phyloP scores from a whole-genome alignment of 35 echinoderm and acorn worm species.

The Amphiura filiformis region DNA sequence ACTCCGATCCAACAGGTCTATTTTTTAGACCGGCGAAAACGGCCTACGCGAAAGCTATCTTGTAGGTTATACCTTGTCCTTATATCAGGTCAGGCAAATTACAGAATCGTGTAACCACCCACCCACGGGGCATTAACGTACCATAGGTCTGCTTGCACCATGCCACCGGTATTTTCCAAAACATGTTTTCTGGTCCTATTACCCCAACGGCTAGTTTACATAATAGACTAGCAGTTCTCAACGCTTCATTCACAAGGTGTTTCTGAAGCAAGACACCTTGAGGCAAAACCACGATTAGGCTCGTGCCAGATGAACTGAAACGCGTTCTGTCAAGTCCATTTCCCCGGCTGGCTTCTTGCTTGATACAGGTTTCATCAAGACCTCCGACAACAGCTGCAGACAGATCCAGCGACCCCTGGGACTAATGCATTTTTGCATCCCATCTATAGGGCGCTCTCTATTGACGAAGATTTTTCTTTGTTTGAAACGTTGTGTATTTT shows the following conservation, averaged over 20 bases:
- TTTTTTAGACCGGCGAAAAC: too few species aligned
- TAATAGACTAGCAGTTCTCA: too few species aligned
- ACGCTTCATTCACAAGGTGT: background rate
- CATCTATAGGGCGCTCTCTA: background rate
- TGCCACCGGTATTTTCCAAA: too few species aligned
- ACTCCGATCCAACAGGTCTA: too few species aligned
- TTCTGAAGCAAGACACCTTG: background rate
- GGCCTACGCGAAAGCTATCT: too few species aligned
- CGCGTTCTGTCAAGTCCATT: background rate
- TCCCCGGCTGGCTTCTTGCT: background rate
- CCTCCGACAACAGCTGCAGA: slow-evolving; percentile 5
- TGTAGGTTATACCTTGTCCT: background rate
- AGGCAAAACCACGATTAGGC: background rate
- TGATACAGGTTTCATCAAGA: background rate
- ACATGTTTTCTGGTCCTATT: too few species aligned
- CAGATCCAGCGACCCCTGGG: background rate
- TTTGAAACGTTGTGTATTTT: too few species aligned
- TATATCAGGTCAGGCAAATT: background rate
- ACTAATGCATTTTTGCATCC: too few species aligned
- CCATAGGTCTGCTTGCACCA: too few species aligned
- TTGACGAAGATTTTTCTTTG: too few species aligned
- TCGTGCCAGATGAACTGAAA: background rate
- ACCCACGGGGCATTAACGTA: too few species aligned
- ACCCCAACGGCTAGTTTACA: too few species aligned
- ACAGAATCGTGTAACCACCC: background rate